Base-by-base conservation (phyloP, 2,888 invertebrate genomes). In the Thymelicus acteon region DNA sequence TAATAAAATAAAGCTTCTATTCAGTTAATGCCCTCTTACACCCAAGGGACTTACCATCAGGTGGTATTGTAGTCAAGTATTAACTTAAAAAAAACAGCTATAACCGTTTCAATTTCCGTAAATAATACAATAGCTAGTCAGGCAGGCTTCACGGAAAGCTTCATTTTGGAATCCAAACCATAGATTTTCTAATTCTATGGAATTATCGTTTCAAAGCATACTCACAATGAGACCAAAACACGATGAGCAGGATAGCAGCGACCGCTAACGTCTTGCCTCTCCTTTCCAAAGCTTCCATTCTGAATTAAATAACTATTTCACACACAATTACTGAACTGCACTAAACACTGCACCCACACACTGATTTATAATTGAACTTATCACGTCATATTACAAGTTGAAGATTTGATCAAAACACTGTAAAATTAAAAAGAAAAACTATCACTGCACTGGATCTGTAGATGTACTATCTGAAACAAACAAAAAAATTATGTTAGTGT, bases 231-330 rank as follows among this genome's bases (percentile, higher is more conserved):
- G 85, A 86, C 81, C 87, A 89, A 76, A 93, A 85, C 13, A 88
- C 80, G 77, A 92, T 83, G 75, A 88, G 78, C n/a, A 89, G 47
- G 44, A 91, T 80, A 8, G 85, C 84, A 10, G 82, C 81, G 7
- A 86, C 74, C 31, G 85, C 85, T 67, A 85, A 39, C 6, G 83
- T 2, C 70, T 77, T 87, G 71, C 86, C 85, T 81, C 90, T 85
- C 82, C 93, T 84, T 79, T 93, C 93, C 71, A 91, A 79, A 49
- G 91, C 93, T 82, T 93, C 93, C 93, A 93, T 93, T 88, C 84
- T 88, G 72, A 62, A 66, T 57, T 61, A 31, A 39, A 39, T 49
- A 13, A 37, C 69, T 67, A 60, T 72, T 63, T 73, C 49, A 13
- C 39, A 67, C 72, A 44, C 47, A 63, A 57, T 31, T 47, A 60